phyloP scores from a whole-genome alignment of 2,113 vertebrate genomes.

The Echinops telfairi region DNA sequence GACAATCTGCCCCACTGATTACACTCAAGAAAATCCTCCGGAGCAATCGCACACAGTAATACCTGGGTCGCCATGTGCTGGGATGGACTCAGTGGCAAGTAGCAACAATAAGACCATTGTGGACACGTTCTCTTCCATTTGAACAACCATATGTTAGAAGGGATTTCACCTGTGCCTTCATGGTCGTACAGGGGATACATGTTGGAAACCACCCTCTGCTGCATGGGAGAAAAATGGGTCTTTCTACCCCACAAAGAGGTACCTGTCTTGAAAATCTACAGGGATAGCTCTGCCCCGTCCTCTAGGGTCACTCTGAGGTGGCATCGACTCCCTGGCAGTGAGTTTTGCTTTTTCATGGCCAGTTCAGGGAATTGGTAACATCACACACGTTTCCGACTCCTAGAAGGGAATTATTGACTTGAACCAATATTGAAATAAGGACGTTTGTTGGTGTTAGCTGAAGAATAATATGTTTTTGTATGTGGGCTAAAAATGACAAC shows the following conservation, averaged over 20 bases:
- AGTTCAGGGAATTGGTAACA: neutral
- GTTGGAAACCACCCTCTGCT: too few species aligned
- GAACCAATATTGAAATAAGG: neutral
- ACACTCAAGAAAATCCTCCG: neutral
- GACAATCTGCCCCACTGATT: neutral
- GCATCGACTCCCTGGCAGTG: too few species aligned
- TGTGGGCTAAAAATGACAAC: neutral
- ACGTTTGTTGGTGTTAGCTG: neutral
- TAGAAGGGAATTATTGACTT: conserved; percentile 20
- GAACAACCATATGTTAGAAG: neutral
- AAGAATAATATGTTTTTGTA: conserved; percentile 3
- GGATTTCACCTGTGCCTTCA: neutral
- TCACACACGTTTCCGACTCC: neutral
- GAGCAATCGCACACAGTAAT: neutral
- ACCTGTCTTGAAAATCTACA: too few species aligned
- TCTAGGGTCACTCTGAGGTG: too few species aligned
- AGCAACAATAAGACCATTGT: neutral
- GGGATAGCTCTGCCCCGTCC: too few species aligned
- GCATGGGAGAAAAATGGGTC: too few species aligned
- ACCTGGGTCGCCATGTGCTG: neutral
- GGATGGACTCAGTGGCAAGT: neutral
- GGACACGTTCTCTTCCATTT: conserved; percentile 52
- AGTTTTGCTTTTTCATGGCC: neutral
- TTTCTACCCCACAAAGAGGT: too few species aligned
- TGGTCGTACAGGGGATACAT: too few species aligned